Conservation (phyloP, 2,888 invertebrate genomes). For the Ophonus ardosiacus region DNA sequence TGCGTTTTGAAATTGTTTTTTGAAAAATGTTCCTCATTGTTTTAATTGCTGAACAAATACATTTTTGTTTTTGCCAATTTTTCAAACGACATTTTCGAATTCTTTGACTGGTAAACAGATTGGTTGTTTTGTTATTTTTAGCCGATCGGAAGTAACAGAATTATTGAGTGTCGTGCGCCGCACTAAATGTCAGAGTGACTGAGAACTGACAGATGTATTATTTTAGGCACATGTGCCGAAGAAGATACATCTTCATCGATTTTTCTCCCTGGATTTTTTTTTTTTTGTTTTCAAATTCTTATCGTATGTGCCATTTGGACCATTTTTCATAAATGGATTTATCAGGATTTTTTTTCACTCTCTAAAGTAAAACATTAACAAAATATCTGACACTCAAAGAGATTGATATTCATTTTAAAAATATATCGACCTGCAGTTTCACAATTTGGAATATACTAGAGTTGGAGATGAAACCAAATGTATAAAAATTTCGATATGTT, state of each 20-base stretch:
- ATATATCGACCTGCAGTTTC: too few relatives aligned
- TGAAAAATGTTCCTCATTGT: constrained; percentile 64
- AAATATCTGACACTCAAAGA: too few relatives aligned
- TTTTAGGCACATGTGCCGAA: constrained; percentile 74
- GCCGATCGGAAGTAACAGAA: constrained; percentile 58
- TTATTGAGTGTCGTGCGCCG: constrained; percentile 1
- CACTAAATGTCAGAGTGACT: constrained; percentile 72
- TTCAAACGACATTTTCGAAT: constrained; percentile 70
- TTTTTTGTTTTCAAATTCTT: constrained; percentile 55
- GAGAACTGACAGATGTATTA: constrained; percentile 75
- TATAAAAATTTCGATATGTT: too few relatives aligned
- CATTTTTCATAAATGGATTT: constrained; percentile 23
- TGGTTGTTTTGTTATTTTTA: constrained; percentile 73
- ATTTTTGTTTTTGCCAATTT: constrained; percentile 71
- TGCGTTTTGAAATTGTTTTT: background rate
- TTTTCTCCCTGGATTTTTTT: constrained; percentile 57
- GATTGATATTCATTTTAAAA: too few relatives aligned
- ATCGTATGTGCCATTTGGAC: constrained; percentile 55
- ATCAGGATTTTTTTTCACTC: too few relatives aligned
- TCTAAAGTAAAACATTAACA: too few relatives aligned
- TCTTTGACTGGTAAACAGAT: constrained; percentile 63
- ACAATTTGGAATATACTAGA: too few relatives aligned
- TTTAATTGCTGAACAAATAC: constrained; percentile 70
- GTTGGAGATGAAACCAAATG: too few relatives aligned
- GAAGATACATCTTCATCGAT: constrained; percentile 64